A percentile compares a stretch with the other conserved stretches of the same genome.
Evolutionary conservation across 2,797 vertebrate species (phyloP).

Genomic region (Cyclura pinguis): DNA sequence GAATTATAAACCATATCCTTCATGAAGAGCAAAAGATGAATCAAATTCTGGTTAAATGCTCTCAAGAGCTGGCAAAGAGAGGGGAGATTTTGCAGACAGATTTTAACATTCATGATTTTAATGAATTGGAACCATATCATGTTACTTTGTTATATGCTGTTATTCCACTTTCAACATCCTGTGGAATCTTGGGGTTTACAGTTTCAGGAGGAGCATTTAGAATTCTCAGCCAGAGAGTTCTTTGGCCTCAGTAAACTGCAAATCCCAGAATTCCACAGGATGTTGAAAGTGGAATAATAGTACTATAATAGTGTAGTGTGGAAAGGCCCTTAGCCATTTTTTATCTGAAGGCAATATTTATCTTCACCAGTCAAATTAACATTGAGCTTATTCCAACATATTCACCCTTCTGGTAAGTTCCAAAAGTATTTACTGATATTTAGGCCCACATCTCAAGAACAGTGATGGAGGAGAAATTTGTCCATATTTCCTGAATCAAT

Average conservation of each 20-base stretch:
- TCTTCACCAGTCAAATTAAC: neutral
- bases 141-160: no score
- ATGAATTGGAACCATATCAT: neutral
- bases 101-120: neutral
- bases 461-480: neutral
- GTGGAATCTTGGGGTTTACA: no score
- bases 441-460: neutral
- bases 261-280: no score
- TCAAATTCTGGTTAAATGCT: constrained; percentile 23
- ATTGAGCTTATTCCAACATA: neutral
- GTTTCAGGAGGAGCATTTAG: no score
- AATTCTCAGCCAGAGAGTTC: no score
- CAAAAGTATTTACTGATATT: neutral
- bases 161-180: no score
- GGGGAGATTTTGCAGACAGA: neutral
- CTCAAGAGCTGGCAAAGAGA: neutral
- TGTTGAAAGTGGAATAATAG: no score
- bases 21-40: constrained; percentile 21
- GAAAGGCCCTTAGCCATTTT: no score
- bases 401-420: neutral
- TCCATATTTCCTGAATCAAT: neutral
- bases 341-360: neutral
- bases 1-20: neutral
- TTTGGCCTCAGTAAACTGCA: no score
- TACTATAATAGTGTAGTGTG: no score